Percentiles rank a stretch among this genome's conserved stretches.
Evolutionary conservation across 2,797 vertebrate species (phyloP).

Genomic region (Halcyon leucocephala): DNA sequence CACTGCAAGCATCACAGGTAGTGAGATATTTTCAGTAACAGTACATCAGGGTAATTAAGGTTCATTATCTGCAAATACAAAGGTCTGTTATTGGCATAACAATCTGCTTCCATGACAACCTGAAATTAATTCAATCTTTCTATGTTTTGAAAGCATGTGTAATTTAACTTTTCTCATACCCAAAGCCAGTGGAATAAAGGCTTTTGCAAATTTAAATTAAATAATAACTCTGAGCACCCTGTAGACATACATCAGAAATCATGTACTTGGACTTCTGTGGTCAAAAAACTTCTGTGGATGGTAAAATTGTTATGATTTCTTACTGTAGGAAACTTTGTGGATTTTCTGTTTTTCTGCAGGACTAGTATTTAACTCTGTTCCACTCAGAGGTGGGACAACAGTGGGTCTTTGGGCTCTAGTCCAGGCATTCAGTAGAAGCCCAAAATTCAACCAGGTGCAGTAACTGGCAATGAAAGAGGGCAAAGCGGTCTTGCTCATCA

Average conservation of each 20-base stretch:
- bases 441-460: not conserved
- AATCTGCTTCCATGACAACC: constrained; percentile 10
- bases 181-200: constrained; percentile 29
- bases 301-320: constrained; percentile 51
- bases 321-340: constrained; percentile 48
- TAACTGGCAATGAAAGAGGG: not conserved
- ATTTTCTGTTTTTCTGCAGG: constrained; percentile 58
- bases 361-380: constrained; percentile 37
- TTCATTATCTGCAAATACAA: constrained; percentile 45
- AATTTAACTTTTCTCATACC: constrained; percentile 35
- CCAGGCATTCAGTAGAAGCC: not conserved
- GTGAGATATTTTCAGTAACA: constrained; percentile 21
- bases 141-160: constrained; percentile 42
- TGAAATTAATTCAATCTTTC: constrained; percentile 49
- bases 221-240: not conserved
- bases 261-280: not conserved
- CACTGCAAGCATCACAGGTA: not conserved
- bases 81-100: constrained; percentile 3
- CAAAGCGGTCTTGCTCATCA: not conserved
- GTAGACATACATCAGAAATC: not conserved
- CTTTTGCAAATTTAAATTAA: constrained; percentile 29
- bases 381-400: constrained; percentile 18
- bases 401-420: not conserved
- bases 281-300: not conserved
- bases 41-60: constrained; percentile 15